Conservation (phyloP, 2,797 vertebrate species). For the Erethizon dorsatum region DNA sequence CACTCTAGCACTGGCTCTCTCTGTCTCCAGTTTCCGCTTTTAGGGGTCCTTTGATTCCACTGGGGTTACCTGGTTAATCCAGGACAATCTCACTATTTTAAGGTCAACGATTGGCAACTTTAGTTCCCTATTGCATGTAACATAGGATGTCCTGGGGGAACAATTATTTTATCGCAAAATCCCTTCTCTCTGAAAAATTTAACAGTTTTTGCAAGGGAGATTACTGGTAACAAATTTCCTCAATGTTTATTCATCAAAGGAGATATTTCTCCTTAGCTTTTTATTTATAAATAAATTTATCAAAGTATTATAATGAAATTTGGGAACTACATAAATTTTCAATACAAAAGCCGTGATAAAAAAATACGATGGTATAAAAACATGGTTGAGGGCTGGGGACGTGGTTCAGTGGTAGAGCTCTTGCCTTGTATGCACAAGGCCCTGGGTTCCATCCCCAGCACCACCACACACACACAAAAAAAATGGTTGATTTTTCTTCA, state of each 20-base stretch:
- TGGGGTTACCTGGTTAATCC: background rate
- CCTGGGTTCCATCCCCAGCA: too few relatives aligned
- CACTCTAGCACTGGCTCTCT: background rate
- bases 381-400: too few relatives aligned
- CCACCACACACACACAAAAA: background rate
- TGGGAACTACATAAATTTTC: background rate
- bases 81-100: background rate
- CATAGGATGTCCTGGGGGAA: background rate
- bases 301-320: background rate
- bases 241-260: background rate
- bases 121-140: background rate
- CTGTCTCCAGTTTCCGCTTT: background rate
- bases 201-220: background rate
- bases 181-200: background rate
- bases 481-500: background rate
- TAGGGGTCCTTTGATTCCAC: background rate
- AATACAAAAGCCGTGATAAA: background rate
- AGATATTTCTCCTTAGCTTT: background rate
- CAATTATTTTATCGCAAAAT: background rate
- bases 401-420: too few relatives aligned
- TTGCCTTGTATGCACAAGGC: too few relatives aligned
- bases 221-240: background rate
- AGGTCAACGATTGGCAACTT: background rate
- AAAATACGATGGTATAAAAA: background rate
- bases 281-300: background rate